These are phyloP conservation scores for Esox lucius DNA, from an alignment of 2,797 vertebrate genomes.

Conservation along the genomic window DNA sequence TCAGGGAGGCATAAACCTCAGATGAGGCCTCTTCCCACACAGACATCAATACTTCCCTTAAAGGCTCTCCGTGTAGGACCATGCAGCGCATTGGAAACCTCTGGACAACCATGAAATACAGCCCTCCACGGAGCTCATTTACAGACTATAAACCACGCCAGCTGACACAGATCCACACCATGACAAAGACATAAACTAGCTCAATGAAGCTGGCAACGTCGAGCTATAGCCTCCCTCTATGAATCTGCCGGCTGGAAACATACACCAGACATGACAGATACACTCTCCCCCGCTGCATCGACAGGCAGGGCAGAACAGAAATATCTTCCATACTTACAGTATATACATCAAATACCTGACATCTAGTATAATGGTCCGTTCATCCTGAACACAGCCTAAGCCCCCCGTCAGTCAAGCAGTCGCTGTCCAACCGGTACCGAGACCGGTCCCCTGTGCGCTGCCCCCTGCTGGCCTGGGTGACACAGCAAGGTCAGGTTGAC, in stretches of 20 bases:
- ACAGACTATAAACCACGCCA: neutral
- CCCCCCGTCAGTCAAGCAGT: neutral
- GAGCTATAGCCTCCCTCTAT: neutral
- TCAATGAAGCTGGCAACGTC: neutral
- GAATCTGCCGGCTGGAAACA: neutral
- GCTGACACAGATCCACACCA: constrained; percentile 12
- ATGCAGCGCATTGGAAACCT: neutral
- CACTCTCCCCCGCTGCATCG: neutral
- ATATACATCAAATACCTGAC: neutral
- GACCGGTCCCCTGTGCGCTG: constrained; percentile 50
- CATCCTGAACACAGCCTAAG: constrained; percentile 36
- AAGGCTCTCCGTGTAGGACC: constrained; percentile 17
- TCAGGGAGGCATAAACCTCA: constrained; percentile 18
- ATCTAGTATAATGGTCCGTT: neutral
- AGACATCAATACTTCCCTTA: constrained; percentile 21
- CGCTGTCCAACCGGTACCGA: constrained; percentile 40
- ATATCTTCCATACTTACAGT: neutral
- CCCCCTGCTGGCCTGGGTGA: constrained; percentile 39
- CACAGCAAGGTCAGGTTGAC: constrained; percentile 55
- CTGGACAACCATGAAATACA: neutral
- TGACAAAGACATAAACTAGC: neutral
- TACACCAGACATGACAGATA: neutral
- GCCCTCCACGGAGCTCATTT: constrained; percentile 15
- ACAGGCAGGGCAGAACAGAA: neutral
- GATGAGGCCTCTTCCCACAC: constrained; percentile 28